Conservation (phyloP, 1,140 invertebrate genomes). For the Coenobita brevimanus region DNA sequence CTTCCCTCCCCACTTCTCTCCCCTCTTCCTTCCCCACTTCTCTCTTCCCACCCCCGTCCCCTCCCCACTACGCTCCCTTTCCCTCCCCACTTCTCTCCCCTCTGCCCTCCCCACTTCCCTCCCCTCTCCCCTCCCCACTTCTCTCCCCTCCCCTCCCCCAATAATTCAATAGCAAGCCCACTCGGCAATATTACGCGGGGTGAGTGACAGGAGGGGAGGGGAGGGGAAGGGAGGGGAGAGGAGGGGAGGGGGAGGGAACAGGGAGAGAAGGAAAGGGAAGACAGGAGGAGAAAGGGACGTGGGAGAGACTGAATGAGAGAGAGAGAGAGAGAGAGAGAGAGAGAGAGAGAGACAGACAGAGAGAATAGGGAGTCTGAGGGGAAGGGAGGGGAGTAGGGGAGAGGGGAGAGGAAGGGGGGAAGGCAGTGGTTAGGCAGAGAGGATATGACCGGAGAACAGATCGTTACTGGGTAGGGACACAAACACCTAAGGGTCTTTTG, state of each 20-base stretch:
- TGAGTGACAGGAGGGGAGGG: constrained; percentile 41
- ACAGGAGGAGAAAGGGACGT: too few relatives aligned
- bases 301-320: constrained; percentile 1
- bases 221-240: background rate
- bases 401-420: background rate
- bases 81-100: too few relatives aligned
- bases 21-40: too few relatives aligned
- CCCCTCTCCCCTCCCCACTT: too few relatives aligned
- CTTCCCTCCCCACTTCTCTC: too few relatives aligned
- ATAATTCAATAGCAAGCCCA: constrained; percentile 55
- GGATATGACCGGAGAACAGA: too few relatives aligned
- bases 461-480: too few relatives aligned
- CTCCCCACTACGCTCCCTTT: background rate
- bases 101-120: too few relatives aligned
- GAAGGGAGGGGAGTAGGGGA: background rate
- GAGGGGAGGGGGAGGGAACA: background rate
- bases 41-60: background rate
- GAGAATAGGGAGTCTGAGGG: background rate
- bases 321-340: constrained; percentile 20
- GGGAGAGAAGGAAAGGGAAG: background rate
- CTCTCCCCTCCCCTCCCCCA: constrained; percentile 8
- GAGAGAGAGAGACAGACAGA: background rate
- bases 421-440: background rate
- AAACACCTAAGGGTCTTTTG: too few relatives aligned
- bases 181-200: constrained; percentile 56